These are phyloP conservation scores for Hydrocynus forskahlii DNA, from an alignment of 2,797 vertebrate species.

Conservation along the genomic window DNA sequence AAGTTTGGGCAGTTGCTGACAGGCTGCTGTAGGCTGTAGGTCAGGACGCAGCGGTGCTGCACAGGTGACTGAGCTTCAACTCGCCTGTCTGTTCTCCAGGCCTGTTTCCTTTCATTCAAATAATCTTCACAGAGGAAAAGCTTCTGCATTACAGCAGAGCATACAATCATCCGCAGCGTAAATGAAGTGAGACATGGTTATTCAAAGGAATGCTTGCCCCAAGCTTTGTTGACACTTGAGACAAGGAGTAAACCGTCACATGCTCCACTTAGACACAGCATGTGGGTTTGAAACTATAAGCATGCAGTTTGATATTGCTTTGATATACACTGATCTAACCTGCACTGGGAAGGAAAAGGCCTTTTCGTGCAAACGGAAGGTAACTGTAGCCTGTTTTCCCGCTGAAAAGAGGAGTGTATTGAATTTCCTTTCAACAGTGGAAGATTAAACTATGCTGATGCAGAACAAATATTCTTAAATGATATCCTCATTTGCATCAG, in stretches of 20 bases:
- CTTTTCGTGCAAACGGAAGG: no score
- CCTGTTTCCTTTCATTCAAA: conserved; percentile 8
- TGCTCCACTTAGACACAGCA: conserved; percentile 30
- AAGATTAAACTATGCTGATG: no score
- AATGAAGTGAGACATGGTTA: not conserved
- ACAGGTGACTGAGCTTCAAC: conserved; percentile 37
- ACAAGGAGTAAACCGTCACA: conserved; percentile 58
- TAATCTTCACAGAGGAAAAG: not conserved
- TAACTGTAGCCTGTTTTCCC: not conserved
- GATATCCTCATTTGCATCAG: not conserved
- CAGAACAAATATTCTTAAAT: no score
- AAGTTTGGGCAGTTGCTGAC: not conserved
- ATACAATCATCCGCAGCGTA: not conserved
- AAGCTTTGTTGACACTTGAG: conserved; percentile 58
- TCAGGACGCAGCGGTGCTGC: not conserved
- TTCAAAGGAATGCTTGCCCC: conserved; percentile 47
- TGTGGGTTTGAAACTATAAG: conserved; percentile 23
- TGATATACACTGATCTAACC: not conserved
- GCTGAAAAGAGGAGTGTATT: not conserved
- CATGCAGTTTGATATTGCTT: not conserved
- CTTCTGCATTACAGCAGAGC: not conserved
- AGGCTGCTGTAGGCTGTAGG: conserved; percentile 24
- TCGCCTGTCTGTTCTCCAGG: conserved; percentile 25
- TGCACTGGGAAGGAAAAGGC: not conserved
- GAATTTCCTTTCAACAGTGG: no score